Conservation (phyloP, 2,113 vertebrate species). For the Dipodomys spectabilis region DNA sequence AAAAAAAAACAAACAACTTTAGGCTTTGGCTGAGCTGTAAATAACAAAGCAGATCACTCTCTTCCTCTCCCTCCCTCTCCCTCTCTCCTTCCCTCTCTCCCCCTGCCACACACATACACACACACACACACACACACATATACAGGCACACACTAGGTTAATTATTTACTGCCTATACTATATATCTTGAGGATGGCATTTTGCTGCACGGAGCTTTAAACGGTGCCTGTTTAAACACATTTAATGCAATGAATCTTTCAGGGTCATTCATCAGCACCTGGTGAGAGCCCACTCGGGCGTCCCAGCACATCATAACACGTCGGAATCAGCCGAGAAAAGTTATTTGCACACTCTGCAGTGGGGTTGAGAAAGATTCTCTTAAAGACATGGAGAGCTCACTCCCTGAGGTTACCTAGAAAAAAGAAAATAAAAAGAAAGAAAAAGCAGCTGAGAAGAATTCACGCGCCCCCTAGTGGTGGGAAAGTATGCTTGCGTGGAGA, state of each 20-base stretch:
- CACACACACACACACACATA: no score
- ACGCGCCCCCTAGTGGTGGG: constrained; percentile 79
- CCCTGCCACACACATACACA: not conserved
- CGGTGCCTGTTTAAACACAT: constrained; percentile 71
- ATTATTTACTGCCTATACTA: constrained; percentile 74
- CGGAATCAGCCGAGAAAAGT: constrained; percentile 41
- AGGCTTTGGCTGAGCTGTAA: not conserved
- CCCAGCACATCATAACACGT: constrained; percentile 48
- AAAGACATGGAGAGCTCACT: not conserved
- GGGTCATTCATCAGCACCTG: constrained; percentile 77
- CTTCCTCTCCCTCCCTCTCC: not conserved
- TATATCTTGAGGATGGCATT: constrained; percentile 65
- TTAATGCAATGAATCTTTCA: constrained; percentile 78
- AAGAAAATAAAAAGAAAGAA: not conserved
- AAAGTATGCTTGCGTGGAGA: not conserved
- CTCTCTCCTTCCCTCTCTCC: not conserved
- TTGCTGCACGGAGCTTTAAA: constrained; percentile 74
- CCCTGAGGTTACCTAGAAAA: not conserved
- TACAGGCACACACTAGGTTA: constrained; percentile 27
- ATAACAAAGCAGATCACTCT: not conserved
- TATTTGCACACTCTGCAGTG: constrained; percentile 50
- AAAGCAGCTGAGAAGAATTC: constrained; percentile 33
- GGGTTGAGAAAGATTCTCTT: constrained; percentile 50
- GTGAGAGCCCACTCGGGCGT: constrained; percentile 61
- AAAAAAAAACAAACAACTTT: not conserved